Evolutionary conservation across 2,113 vertebrate genomes (phyloP).

Genomic region (Anser cygnoides): DNA sequence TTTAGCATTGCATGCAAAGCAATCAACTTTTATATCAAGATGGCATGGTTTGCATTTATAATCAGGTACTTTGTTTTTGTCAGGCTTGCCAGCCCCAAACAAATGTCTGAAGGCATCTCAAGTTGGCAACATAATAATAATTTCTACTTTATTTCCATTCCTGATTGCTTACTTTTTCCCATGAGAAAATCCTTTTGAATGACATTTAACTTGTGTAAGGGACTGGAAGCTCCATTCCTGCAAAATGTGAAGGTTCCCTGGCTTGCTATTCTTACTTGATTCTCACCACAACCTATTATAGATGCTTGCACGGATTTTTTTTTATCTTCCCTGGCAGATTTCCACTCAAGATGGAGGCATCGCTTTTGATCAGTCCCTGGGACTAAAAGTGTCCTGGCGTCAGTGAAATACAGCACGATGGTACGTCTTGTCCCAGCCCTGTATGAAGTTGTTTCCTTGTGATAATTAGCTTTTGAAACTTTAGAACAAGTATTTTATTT

Average conservation of each 20-base stretch:
- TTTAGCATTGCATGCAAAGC: not conserved
- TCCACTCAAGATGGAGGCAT: slow-evolving; percentile 51
- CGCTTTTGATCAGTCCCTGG: slow-evolving; percentile 78
- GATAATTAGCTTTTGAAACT: not conserved
- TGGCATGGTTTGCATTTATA: not conserved
- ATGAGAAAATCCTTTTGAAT: slow-evolving; percentile 30
- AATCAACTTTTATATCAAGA: not conserved
- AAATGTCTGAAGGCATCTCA: not conserved
- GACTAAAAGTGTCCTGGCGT: slow-evolving; percentile 74
- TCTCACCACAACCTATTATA: not conserved
- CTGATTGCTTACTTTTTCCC: slow-evolving; percentile 19
- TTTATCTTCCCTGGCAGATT: not conserved
- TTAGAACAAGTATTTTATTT: not conserved
- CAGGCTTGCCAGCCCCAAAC: not conserved
- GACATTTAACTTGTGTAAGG: not conserved
- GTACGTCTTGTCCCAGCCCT: not conserved
- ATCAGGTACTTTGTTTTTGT: not conserved
- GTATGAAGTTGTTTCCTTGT: not conserved
- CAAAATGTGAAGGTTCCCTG: slow-evolving; percentile 3
- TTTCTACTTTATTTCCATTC: slow-evolving; percentile 1
- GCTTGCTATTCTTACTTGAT: not conserved
- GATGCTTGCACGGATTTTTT: not conserved
- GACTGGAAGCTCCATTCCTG: not conserved
- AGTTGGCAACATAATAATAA: not conserved
- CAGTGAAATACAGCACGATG: slow-evolving; percentile 35